Base-by-base conservation (phyloP, 2,113 vertebrate genomes). In the Gobio gobio region DNA sequence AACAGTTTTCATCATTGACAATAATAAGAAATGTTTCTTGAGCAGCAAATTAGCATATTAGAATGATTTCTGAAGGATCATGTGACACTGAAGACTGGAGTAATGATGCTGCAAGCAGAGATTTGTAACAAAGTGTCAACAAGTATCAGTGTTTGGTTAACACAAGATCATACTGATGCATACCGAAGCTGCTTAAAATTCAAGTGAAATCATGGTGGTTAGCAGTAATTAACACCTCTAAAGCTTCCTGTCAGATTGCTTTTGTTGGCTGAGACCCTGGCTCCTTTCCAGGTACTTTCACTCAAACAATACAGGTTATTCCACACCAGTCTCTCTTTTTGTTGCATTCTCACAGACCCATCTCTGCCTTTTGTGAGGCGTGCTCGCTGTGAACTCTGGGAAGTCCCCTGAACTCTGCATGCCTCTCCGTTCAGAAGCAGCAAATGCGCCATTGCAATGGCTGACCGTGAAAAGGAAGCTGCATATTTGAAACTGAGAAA, bases 321-420 rank as follows among this genome's bases (percentile, higher is more conserved):
- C 87, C 83, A 79, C 75, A 83, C 74, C 51, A 47, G 29, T 84
- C 80, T 86, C 64, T 77, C 66, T 76, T 86, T 85, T 84, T 74
- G 78, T 51, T 70, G 33, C 22, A 78, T 51, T 86, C 73, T 88
- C 24, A 81, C 63, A 85, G 66, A 70, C 70, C 61, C 61, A 72
- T 82, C 66, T 70, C 40, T 51, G 51, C 77, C 75, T 64, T 80
- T 18, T 84, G 83, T 83, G 84, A 88, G 79, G 88, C 87, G 16
- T 24, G 36, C 86, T 90, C 51, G 63, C 61, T 29, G 80, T 93
- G 93, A 94, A 93, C 92, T 92, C 90, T 93, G 93, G 94, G 93
- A 94, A 95, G 93, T 94, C 91, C 93, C 93, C 90, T 91, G 89
- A 94, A 92, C 93, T 92, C 89, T 90, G 64, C 81, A 77, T 83